Conservation (phyloP, 2,797 vertebrate species). For the Coregonus sp. region DNA sequence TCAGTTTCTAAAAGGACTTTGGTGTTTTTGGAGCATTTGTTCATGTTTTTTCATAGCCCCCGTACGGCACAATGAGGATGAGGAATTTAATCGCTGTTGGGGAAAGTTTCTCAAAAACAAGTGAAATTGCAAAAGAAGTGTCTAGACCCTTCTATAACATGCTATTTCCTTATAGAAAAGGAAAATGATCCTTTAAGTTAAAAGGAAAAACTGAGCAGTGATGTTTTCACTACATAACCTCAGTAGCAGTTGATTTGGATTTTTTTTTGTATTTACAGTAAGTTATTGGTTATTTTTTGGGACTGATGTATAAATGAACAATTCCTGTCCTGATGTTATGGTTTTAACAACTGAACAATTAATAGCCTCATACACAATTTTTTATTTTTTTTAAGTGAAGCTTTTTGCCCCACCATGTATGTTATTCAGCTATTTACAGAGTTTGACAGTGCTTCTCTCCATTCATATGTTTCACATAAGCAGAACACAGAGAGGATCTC, state of each 20-base stretch:
- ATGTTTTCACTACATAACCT: conserved; percentile 51
- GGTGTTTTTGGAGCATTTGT: too few relatives aligned
- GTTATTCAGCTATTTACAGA: conserved; percentile 44
- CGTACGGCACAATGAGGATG: too few relatives aligned
- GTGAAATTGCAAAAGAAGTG: too few relatives aligned
- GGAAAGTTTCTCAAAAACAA: too few relatives aligned
- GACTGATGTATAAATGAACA: conserved; percentile 41
- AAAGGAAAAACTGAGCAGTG: conserved; percentile 54
- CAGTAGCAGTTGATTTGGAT: conserved; percentile 60
- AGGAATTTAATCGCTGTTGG: too few relatives aligned
- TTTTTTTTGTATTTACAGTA: conserved; percentile 70
- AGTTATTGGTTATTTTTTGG: conserved; percentile 65
- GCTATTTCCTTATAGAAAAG: too few relatives aligned
- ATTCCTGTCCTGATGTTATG: conserved; percentile 55
- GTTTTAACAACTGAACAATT: conserved; percentile 66
- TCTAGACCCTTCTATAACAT: too few relatives aligned
- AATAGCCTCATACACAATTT: conserved; percentile 37
- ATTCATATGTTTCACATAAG: conserved; percentile 60
- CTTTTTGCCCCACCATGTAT: background rate
- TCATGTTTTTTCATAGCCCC: too few relatives aligned
- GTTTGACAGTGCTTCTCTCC: conserved; percentile 57
- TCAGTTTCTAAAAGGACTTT: too few relatives aligned
- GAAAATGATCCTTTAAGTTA: conserved; percentile 11
- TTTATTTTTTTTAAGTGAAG: background rate
- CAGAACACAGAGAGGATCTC: conserved; percentile 56